Base-by-base conservation (phyloP, 2,113 vertebrate genomes). In the Labeo catla region DNA sequence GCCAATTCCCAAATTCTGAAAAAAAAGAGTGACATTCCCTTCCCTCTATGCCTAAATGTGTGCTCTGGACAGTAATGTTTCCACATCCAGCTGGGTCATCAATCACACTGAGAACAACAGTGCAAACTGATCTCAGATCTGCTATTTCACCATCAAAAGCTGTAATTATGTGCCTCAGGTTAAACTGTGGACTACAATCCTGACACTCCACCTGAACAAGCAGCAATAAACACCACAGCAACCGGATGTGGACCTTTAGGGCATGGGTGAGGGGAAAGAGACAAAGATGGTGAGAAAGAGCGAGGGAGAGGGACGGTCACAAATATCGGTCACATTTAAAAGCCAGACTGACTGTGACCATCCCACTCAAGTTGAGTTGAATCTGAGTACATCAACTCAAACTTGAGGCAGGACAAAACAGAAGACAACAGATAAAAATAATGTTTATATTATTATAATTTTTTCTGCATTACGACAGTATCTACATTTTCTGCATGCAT, bases 191-290 rank as follows among this genome's bases (percentile, higher is more conserved):
- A 84, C 61, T 86, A 50, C 84, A 79, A 83, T 63, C 59, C 85
- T 84, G 80, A 76, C 59, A 72, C 70, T 68, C 79, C 85, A 85
- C 79, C 82, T 84, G 63, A 87, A 61, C 63, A 82, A 83, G 87
- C 73, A 84, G 66, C 81, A 73, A 73, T 59, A 70, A 68, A 65
- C 61, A 66, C 13, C 19, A n/a, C 34, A 86, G 61, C 39, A 61
- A 76, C 21, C 9, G 72, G 66, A 88, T 80, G 16, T 36, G 83
- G 39, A 36, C 65, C 78, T 54, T 11, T n/a, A 59, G 45, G 70
- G 76, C 23, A 54, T 5, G 16, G 59, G 50, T 28, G 39, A 47
- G 39, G 39, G 10, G n/a, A 28, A 54, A 63, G 8, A 66, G 28
- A 61, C 68, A n/a, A 21, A 49, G 36, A 70, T 72, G 28, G 59